Evolutionary conservation across 2,888 invertebrate species (phyloP).

Genomic region (Oscheius sp.): DNA sequence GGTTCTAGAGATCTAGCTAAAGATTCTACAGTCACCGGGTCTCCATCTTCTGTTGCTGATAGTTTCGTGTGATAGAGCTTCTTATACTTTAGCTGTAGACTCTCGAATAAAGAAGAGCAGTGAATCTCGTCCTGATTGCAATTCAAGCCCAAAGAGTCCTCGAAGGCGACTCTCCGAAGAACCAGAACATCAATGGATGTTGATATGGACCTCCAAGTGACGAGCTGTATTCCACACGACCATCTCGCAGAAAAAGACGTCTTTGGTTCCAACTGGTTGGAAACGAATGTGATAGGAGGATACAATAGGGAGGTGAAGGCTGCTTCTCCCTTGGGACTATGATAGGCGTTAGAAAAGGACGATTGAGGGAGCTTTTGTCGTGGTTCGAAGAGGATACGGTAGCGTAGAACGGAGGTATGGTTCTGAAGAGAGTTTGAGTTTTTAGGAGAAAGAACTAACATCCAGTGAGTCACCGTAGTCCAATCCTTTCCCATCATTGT

Average conservation of each 20-base stretch:
- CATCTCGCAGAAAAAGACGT: not conserved
- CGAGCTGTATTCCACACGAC: conserved; percentile 30
- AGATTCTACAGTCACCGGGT: too few relatives aligned
- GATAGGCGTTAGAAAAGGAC: not conserved
- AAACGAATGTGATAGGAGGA: conserved; percentile 24
- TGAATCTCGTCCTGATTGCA: too few relatives aligned
- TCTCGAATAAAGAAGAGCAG: too few relatives aligned
- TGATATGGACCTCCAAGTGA: conserved; percentile 26
- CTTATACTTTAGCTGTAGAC: too few relatives aligned
- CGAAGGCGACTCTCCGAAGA: conserved; percentile 11
- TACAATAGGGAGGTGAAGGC: conserved; percentile 9
- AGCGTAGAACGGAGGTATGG: conserved; percentile 1
- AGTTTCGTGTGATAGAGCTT: too few relatives aligned
- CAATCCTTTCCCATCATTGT: conserved; percentile 56
- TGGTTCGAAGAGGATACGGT: conserved; percentile 23
- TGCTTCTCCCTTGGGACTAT: not conserved
- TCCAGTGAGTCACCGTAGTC: conserved; percentile 40
- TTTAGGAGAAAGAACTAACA: conserved; percentile 27
- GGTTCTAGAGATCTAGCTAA: too few relatives aligned
- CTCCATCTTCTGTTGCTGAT: too few relatives aligned
- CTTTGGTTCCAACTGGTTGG: not conserved
- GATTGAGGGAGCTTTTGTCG: not conserved
- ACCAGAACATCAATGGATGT: conserved; percentile 1
- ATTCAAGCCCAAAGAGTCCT: not conserved
- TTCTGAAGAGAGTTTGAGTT: conserved; percentile 3